These are phyloP conservation scores for Perca fluviatilis DNA, from an alignment of 2,113 vertebrate genomes.

Conservation along the genomic window DNA sequence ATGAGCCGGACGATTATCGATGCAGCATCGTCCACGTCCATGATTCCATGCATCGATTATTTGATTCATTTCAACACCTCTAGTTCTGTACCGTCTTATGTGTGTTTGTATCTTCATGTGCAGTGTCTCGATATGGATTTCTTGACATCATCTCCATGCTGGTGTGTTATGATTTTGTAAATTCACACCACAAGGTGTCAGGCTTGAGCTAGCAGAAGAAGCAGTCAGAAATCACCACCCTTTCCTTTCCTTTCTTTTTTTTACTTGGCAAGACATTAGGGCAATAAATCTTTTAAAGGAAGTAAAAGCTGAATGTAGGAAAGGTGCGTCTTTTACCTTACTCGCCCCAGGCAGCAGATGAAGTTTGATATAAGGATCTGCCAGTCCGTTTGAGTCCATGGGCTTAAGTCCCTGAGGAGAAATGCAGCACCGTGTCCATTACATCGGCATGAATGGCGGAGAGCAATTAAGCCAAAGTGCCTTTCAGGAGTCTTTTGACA, in stretches of 20 bases:
- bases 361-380: constrained; percentile 96
- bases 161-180: not conserved
- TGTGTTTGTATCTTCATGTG: too few relatives aligned
- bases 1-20: too few relatives aligned
- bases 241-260: not conserved
- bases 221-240: constrained; percentile 12
- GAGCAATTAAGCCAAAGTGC: constrained; percentile 57
- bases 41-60: too few relatives aligned
- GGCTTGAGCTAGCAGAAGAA: constrained; percentile 57
- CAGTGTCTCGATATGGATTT: not conserved
- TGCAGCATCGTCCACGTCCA: too few relatives aligned
- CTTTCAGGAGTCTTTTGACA: constrained; percentile 64
- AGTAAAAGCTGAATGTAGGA: constrained; percentile 29
- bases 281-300: constrained; percentile 36
- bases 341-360: constrained; percentile 96
- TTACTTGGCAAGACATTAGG: constrained; percentile 8
- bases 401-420: constrained; percentile 92
- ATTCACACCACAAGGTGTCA: constrained; percentile 77
- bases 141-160: not conserved
- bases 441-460: constrained; percentile 26
- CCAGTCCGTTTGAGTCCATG: constrained; percentile 96
- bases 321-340: constrained; percentile 86
- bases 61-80: too few relatives aligned
- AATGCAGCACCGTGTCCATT: constrained; percentile 22
- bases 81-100: too few relatives aligned